Evolutionary conservation across 2,113 vertebrate genomes (phyloP).

Genomic region (Todiramphus chloris): DNA sequence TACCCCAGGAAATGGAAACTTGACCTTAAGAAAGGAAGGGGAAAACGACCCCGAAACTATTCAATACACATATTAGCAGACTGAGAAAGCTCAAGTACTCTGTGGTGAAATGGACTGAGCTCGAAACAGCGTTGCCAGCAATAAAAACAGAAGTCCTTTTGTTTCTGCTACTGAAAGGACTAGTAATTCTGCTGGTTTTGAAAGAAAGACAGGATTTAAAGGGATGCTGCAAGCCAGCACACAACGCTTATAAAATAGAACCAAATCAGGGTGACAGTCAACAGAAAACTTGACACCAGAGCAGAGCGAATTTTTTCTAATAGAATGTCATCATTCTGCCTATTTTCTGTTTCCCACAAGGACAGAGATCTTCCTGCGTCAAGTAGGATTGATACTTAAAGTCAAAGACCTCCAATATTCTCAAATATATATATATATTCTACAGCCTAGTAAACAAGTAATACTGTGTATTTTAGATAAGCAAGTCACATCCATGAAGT

Average conservation of each 20-base stretch:
- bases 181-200: neutral
- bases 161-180: neutral
- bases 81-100: neutral
- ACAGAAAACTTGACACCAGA: conserved; percentile 44
- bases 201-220: neutral
- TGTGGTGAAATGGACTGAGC: neutral
- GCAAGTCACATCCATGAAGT: conserved; percentile 8
- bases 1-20: neutral
- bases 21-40: neutral
- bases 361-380: neutral
- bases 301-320: conserved; percentile 15
- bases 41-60: neutral
- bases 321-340: neutral
- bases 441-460: neutral
- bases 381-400: conserved; percentile 21
- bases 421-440: neutral
- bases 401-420: neutral
- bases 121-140: neutral
- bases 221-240: neutral
- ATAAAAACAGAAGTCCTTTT: neutral
- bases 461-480: neutral
- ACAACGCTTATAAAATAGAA: neutral
- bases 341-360: conserved; percentile 5
- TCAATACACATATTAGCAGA: neutral
- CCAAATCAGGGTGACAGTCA: neutral